Base-by-base conservation (phyloP, 2,797 vertebrate genomes). In the Sebastolobus alascanus region DNA sequence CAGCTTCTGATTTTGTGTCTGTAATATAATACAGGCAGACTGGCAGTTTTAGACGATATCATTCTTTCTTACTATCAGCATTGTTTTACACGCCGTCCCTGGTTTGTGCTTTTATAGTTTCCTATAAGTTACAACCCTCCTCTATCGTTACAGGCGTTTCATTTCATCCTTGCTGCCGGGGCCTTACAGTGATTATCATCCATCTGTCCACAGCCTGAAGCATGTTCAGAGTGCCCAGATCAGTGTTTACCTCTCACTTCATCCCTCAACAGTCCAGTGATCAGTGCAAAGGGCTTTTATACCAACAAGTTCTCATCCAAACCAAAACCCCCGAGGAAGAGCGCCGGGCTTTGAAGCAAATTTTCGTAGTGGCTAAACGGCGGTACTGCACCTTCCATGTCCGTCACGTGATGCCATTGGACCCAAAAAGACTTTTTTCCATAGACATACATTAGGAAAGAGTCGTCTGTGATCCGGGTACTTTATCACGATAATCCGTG, bases 171-270 rank as follows among this genome's bases (percentile, higher is more conserved):
- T 38, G 66, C 65, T 37, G 13, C 46, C 27, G 60, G 66, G 25
- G 52, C 12, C 20, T 18, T 27, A 4, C n/a, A 5, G 37, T 55
- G n/a, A 79, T 52, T 33, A 65, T 70, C 54, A 79, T 79, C 67
- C 55, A 80, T 81, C 69, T 43, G 31, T 31, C 37, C 3, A 33
- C 38, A 20, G 60, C 68, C 60, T 65, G 1, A 40, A 85, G 70
- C 65, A 22, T 66, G 68, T 68, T 64, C 63, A 68, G 54, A 20
- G 22, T 72, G 35, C 67, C 72, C 18, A 35, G 66, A 55, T 33
- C 9, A 60, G 22, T 84, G 61, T 76, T 75, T 55, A 75, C 43
- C 38, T 46, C 50, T 35, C 29, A 22, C 27, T 29, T 29, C 14
- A 25, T n/a, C 5, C 2, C 54, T 25, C 4, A 58, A 38, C 31